A percentile compares a stretch with the other conserved stretches of the same genome.
Conservation (phyloP, 1,140 invertebrate species). For the Drosophila bocki region DNA sequence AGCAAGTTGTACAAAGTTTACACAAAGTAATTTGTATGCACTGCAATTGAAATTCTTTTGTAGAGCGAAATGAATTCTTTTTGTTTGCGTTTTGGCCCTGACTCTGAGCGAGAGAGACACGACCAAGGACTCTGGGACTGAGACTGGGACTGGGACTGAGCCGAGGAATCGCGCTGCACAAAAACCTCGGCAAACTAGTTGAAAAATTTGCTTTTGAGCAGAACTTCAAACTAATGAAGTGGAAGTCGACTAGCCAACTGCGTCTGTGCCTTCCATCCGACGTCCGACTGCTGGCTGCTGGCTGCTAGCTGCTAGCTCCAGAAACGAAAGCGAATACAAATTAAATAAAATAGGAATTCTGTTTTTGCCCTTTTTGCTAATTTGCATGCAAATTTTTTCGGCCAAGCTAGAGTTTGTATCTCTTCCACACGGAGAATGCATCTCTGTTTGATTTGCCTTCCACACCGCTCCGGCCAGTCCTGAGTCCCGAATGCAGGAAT, state of each 20-base stretch:
- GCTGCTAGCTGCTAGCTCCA: constrained; percentile 13
- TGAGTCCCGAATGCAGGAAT: constrained; percentile 13
- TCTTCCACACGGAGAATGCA: constrained; percentile 36
- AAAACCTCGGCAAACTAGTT: constrained; percentile 62
- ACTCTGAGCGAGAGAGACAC: constrained; percentile 13
- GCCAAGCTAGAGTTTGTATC: constrained; percentile 25
- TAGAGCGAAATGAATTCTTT: constrained; percentile 71
- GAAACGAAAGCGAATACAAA: constrained; percentile 57
- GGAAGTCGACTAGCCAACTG: constrained; percentile 39
- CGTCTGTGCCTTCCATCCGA: constrained; percentile 27
- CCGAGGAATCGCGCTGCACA: constrained; percentile 39
- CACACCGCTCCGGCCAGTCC: background rate
- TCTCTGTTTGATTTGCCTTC: constrained; percentile 42
- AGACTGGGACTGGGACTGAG: background rate
- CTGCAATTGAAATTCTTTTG: constrained; percentile 78
- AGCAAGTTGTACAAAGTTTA: constrained; percentile 68
- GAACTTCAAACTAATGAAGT: constrained; percentile 75
- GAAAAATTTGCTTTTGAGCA: constrained; percentile 60
- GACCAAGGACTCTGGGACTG: constrained; percentile 4
- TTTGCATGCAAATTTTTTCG: constrained; percentile 47
- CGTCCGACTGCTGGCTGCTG: background rate
- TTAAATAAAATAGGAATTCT: constrained; percentile 56
- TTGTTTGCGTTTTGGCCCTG: constrained; percentile 64
- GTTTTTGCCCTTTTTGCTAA: constrained; percentile 38
- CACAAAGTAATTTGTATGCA: constrained; percentile 78